These are phyloP conservation scores for Tachuris rubrigastra DNA, from an alignment of 2,113 vertebrate genomes.

Conservation along the genomic window DNA sequence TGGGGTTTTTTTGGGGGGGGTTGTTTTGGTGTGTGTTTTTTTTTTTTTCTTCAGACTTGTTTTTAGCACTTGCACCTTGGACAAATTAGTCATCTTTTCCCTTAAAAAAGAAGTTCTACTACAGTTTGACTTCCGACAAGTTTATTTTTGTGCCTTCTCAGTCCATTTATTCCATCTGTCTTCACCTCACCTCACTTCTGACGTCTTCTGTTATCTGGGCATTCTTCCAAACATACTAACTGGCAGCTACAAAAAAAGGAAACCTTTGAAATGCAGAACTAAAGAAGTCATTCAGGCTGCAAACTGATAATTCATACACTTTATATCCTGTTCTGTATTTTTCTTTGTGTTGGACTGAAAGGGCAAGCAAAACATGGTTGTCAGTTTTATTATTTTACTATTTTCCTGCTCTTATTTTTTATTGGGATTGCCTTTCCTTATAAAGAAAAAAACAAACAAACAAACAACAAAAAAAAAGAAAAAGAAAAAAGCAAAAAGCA, in stretches of 20 bases:
- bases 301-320: constrained; percentile 52
- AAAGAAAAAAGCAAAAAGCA: background rate
- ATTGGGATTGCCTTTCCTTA: background rate
- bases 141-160: constrained; percentile 51
- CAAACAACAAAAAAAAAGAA: background rate
- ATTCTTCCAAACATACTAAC: constrained; percentile 59
- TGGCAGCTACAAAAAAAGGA: constrained; percentile 52
- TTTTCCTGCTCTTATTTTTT: background rate
- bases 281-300: constrained; percentile 36
- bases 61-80: background rate
- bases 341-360: constrained; percentile 5
- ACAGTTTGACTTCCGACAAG: constrained; percentile 19
- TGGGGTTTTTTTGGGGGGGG: background rate
- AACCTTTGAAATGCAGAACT: constrained; percentile 51
- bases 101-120: constrained; percentile 24
- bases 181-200: constrained; percentile 56
- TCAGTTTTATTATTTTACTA: background rate
- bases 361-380: background rate
- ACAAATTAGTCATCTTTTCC: constrained; percentile 38
- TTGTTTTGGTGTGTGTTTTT: background rate
- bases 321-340: constrained; percentile 39
- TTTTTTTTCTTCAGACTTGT: background rate
- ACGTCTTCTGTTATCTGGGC: constrained; percentile 62
- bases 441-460: background rate
- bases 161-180: constrained; percentile 53